A percentile compares a stretch with the other conserved stretches of the same genome.
Evolutionary conservation across 2,888 invertebrate genomes (phyloP).

Genomic region (Tromatobia lineatoria): DNA sequence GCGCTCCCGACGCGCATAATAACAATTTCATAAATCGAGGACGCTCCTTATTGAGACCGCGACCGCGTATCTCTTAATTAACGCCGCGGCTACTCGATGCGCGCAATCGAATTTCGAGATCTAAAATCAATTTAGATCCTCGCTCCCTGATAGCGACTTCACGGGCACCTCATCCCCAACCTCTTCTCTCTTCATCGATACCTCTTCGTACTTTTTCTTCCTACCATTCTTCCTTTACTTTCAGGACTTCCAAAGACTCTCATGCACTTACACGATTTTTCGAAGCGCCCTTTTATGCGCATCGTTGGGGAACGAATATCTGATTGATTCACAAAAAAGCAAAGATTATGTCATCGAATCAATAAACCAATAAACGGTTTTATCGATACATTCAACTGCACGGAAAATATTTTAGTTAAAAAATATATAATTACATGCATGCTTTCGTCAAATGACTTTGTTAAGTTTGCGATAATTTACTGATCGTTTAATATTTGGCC

Average conservation of each 20-base stretch:
- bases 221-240: constrained; percentile 19
- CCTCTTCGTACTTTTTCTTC: constrained; percentile 13
- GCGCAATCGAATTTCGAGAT: constrained; percentile 77
- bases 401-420: too few relatives aligned
- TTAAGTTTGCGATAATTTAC: too few relatives aligned
- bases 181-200: constrained; percentile 44
- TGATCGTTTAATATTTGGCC: too few relatives aligned
- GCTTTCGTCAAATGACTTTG: too few relatives aligned
- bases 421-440: too few relatives aligned
- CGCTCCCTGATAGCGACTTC: constrained; percentile 73
- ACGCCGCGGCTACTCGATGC: constrained; percentile 76
- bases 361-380: too few relatives aligned
- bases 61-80: constrained; percentile 80
- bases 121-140: constrained; percentile 82
- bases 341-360: too few relatives aligned
- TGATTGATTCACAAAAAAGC: too few relatives aligned
- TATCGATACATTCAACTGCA: too few relatives aligned
- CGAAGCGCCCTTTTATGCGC: not conserved
- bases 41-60: constrained; percentile 78
- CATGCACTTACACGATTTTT: not conserved
- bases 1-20: constrained; percentile 57
- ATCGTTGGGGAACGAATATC: not conserved
- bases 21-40: constrained; percentile 72
- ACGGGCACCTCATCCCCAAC: constrained; percentile 52
- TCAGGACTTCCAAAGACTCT: not conserved